These are phyloP conservation scores for Polypedilum pembai DNA, from an alignment of 1,140 invertebrate species.

Conservation along the genomic window DNA sequence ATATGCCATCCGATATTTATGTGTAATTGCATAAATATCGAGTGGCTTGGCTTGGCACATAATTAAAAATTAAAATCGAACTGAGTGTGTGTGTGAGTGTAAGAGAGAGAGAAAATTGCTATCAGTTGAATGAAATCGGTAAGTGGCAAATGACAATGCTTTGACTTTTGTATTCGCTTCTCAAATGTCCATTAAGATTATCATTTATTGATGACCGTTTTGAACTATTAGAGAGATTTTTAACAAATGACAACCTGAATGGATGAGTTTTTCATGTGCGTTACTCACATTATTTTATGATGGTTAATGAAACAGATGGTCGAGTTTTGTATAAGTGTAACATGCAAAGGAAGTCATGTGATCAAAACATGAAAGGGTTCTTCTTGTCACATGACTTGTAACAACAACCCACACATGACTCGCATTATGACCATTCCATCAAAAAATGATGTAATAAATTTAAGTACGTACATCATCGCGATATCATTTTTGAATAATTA, in stretches of 20 bases:
- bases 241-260: not conserved
- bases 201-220: constrained; percentile 18
- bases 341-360: not conserved
- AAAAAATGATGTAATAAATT: constrained; percentile 22
- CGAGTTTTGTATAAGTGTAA: not conserved
- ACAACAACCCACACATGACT: too few species aligned
- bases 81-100: not conserved
- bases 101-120: not conserved
- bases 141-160: constrained; percentile 16
- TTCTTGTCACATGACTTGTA: not conserved
- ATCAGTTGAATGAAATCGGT: constrained; percentile 4
- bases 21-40: constrained; percentile 26
- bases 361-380: not conserved
- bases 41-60: not conserved
- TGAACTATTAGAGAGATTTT: not conserved
- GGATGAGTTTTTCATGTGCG: not conserved
- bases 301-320: too few species aligned
- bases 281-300: too few species aligned
- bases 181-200: not conserved
- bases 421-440: not conserved
- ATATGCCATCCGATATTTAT: constrained; percentile 15
- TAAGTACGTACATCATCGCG: constrained; percentile 22
- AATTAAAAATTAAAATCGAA: constrained; percentile 28
- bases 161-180: not conserved
- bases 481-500: constrained; percentile 28